These are phyloP conservation scores for Pogona vitticeps DNA, from an alignment of 2,113 vertebrate genomes.

Conservation along the genomic window DNA sequence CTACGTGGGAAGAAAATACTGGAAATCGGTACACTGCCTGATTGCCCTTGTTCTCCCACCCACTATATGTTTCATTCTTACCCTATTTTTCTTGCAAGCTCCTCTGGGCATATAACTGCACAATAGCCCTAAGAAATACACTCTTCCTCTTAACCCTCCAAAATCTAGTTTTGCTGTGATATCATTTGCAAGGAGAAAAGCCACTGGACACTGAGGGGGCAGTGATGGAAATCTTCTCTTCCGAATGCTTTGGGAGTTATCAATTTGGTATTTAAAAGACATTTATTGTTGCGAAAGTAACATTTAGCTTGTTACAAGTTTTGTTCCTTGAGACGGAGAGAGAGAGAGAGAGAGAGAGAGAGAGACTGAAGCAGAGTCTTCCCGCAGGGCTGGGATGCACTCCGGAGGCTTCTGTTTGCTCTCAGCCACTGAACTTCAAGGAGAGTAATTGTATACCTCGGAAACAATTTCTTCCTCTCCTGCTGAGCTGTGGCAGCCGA, in stretches of 20 bases:
- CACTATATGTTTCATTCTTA: neutral
- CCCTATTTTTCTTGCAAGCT: neutral
- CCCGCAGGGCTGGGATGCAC: neutral
- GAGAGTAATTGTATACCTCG: neutral
- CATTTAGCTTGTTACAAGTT: neutral
- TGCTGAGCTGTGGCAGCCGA: constrained; percentile 3
- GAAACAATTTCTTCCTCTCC: constrained; percentile 15
- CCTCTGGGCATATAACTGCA: neutral
- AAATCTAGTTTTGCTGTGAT: neutral
- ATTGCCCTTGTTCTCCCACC: neutral
- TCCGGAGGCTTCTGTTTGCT: neutral
- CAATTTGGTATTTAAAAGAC: neutral
- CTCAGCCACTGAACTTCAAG: neutral
- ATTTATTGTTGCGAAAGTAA: neutral
- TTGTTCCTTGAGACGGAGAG: neutral
- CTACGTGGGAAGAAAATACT: neutral
- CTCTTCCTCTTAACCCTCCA: neutral
- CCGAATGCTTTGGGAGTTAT: neutral
- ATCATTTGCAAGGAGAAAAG: neutral
- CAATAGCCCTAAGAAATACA: no score
- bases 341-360: neutral
- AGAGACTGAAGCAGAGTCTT: neutral
- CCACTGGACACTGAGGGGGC: neutral
- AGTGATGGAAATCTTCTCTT: neutral
- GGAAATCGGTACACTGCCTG: neutral